Evolutionary conservation across 2,888 invertebrate species (phyloP).

Genomic region (Lithosia quadra): DNA sequence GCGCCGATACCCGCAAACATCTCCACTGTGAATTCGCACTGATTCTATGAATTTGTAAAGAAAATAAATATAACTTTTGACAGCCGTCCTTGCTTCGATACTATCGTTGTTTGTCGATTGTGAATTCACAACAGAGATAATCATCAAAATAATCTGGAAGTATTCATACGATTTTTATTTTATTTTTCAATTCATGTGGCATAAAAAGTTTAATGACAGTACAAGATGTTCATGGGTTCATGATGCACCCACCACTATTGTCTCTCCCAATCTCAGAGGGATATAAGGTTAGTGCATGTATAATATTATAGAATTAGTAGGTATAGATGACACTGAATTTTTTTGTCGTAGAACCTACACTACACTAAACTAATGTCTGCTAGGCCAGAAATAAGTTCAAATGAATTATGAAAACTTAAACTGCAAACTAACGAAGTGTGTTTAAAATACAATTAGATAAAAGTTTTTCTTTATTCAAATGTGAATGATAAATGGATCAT

Average conservation of each 20-base stretch:
- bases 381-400: not conserved
- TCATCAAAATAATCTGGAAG: conserved; percentile 58
- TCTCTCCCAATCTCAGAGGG: not conserved
- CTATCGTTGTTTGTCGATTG: conserved; percentile 81
- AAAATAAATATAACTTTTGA: conserved; percentile 87
- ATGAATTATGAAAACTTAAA: not conserved
- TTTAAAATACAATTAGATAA: not conserved
- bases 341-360: not conserved
- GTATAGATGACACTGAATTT: not conserved
- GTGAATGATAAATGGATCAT: not conserved
- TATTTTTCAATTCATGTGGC: conserved; percentile 15
- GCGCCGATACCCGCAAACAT: conserved; percentile 76
- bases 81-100: conserved; percentile 80
- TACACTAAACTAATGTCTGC: too few relatives aligned
- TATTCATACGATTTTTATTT: conserved; percentile 30
- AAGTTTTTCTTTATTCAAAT: not conserved
- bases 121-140: conserved; percentile 66
- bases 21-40: conserved; percentile 80
- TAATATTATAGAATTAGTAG: not conserved
- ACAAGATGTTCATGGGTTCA: not conserved
- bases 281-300: not conserved
- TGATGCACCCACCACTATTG: not conserved
- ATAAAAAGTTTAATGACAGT: not conserved
- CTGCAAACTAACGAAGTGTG: not conserved
- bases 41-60: conserved; percentile 86